Conservation (phyloP, 2,113 vertebrate species). For the Rhea americana region DNA sequence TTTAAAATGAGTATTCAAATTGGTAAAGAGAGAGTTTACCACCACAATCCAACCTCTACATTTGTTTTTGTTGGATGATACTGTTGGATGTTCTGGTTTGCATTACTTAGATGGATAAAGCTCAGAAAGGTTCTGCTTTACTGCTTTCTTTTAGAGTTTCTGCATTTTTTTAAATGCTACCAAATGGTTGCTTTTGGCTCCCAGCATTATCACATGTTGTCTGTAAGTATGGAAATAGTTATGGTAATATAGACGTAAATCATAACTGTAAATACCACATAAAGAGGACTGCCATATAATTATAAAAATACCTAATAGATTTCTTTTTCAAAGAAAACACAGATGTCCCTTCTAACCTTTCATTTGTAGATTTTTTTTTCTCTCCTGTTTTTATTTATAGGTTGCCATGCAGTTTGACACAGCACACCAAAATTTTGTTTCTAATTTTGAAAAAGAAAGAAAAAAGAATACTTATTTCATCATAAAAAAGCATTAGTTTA, state of each 20-base stretch:
- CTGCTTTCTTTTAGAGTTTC: slow-evolving; percentile 55
- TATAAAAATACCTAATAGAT: slow-evolving; percentile 72
- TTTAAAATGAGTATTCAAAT: neutral
- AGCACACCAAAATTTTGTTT: slow-evolving; percentile 46
- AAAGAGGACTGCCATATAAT: slow-evolving; percentile 66
- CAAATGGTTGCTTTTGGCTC: slow-evolving; percentile 65
- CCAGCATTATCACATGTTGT: slow-evolving; percentile 61
- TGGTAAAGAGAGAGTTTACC: slow-evolving; percentile 41
- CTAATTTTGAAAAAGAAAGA: slow-evolving; percentile 53
- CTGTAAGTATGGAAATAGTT: slow-evolving; percentile 69
- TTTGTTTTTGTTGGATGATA: slow-evolving; percentile 52
- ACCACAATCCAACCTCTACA: slow-evolving; percentile 17
- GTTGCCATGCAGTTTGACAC: slow-evolving; percentile 33
- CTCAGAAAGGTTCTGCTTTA: slow-evolving; percentile 50
- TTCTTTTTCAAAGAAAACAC: slow-evolving; percentile 68
- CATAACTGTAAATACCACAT: slow-evolving; percentile 71
- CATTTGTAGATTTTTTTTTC: slow-evolving; percentile 64
- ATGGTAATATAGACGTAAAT: slow-evolving; percentile 60
- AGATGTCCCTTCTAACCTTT: slow-evolving; percentile 65
- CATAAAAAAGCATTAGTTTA: slow-evolving; percentile 46
- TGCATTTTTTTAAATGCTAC: slow-evolving; percentile 69
- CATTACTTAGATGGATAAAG: slow-evolving; percentile 23
- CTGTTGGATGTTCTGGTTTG: slow-evolving; percentile 25
- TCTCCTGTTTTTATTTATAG: slow-evolving; percentile 66
- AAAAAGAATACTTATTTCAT: slow-evolving; percentile 45